A percentile compares a stretch with the other conserved stretches of the same genome.
phyloP scores from a whole-genome alignment of 2,888 invertebrate genomes.

The Cacoxenus indagator region DNA sequence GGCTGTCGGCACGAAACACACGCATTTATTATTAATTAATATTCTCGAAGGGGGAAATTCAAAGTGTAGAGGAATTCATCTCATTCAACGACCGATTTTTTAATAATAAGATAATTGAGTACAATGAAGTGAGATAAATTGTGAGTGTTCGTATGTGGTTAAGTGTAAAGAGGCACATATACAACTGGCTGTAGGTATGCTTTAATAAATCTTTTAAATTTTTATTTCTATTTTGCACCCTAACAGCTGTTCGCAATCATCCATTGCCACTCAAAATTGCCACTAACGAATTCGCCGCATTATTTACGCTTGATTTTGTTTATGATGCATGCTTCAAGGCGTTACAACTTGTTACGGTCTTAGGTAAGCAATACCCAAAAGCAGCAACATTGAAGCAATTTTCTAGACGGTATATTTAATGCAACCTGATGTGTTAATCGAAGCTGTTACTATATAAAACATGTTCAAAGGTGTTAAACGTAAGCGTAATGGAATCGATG shows the following conservation, averaged over 20 bases:
- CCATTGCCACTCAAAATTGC: slow-evolving; percentile 8
- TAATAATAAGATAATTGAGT: slow-evolving; percentile 59
- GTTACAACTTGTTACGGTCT: background rate
- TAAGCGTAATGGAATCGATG: background rate
- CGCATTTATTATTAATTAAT: slow-evolving; percentile 35
- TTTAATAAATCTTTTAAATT: background rate
- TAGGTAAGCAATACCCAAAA: too few relatives aligned
- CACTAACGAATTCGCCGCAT: slow-evolving; percentile 34
- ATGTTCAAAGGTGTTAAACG: background rate
- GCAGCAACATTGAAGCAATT: too few relatives aligned
- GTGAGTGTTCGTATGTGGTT: background rate
- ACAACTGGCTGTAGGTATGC: background rate
- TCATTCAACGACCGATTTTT: slow-evolving; percentile 36
- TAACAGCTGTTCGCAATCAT: background rate
- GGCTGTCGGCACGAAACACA: slow-evolving; percentile 4
- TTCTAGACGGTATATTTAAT: background rate
- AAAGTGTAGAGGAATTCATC: slow-evolving; percentile 36
- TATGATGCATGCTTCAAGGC: slow-evolving; percentile 30
- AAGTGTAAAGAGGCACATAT: too few relatives aligned
- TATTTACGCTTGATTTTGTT: slow-evolving; percentile 44
- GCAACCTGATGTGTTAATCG: background rate
- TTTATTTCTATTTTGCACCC: background rate
- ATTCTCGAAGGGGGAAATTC: background rate
- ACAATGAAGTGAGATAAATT: slow-evolving; percentile 30
- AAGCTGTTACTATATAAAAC: background rate